Conservation (phyloP, 2,888 invertebrate genomes). For the Cyaniris semiargus region DNA sequence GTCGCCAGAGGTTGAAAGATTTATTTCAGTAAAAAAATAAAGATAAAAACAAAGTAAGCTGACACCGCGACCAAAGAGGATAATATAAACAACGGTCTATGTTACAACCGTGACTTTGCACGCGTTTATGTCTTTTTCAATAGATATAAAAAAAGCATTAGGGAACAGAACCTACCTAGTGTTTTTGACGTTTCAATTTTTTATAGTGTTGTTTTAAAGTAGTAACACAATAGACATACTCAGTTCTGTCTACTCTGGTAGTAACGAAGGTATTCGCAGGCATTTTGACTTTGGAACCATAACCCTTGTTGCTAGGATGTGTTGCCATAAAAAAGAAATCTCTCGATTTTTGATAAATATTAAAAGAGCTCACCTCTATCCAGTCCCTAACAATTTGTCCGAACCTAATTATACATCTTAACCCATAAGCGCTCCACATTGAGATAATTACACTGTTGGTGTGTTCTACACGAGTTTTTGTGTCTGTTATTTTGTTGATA, state of each 20-base stretch:
- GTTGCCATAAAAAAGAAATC: neutral
- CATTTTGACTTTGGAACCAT: neutral
- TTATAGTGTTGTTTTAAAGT: neutral
- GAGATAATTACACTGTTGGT: constrained; percentile 29
- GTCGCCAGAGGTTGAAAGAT: no score
- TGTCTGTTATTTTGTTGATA: constrained; percentile 29
- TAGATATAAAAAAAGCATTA: no score
- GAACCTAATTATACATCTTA: constrained; percentile 30
- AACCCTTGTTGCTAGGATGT: neutral
- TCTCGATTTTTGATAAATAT: constrained; percentile 17
- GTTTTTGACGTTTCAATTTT: no score
- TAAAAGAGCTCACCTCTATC: constrained; percentile 20
- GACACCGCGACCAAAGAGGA: no score
- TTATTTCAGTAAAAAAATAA: no score
- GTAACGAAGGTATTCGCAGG: neutral
- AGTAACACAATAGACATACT: no score
- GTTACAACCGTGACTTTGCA: no score
- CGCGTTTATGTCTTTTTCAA: no score
- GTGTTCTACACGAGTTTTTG: constrained; percentile 29
- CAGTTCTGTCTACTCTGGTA: no score
- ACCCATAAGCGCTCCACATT: constrained; percentile 30
- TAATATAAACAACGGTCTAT: no score
- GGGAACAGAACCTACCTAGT: no score
- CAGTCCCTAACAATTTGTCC: constrained; percentile 28
- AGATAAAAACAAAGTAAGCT: no score